Evolutionary conservation across 2,888 invertebrate species (phyloP), one percentile per base, ranked within the genome.

Genomic region (Polylopha cassiicola): DNA sequence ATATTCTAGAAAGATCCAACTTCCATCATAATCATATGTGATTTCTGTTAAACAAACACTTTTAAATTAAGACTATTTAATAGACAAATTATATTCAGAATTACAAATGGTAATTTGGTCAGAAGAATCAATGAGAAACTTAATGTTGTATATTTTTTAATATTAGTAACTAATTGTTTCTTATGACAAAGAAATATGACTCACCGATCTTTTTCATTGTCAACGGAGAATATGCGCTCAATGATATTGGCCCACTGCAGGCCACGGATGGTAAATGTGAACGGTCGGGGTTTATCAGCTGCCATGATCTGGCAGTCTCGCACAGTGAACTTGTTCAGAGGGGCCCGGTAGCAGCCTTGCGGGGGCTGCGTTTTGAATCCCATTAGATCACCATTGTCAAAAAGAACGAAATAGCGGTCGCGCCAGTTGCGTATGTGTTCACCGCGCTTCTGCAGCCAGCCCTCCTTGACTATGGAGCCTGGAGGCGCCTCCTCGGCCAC

Each of bases 351-450:
- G 71, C 90, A 88, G 67, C 89, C 90, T 53, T 89, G 89, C 65
- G 95, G 95, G 11, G 98, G 98, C 74, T 94, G 94, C 48, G 90
- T 89, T 80, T 97, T 96, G 84, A 95, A 99, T 6, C 99, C 99
- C 61, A 96, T 92, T 53, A 99, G 89, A 36, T 95, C 93, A 9
- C 99, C 99, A 88, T 99, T 95, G 65, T 95, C 93, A 60, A 95
- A 91, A 37, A 99, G 87, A 46, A 98, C 91, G 84, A 99, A 99
- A 85, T 99, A 99, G 52, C 99, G 90, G 50, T 95, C 91, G 61
- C 99, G 90, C 99, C 99, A 99, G 71, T 97, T 99, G 78, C 96
- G 81, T 60, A 99, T 98, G 82, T 99, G 99, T 81, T 99, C 99
- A 42, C 99, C 98, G 72, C 98, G 90, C 87, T 98, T 98, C 82